These are phyloP conservation scores for Procavia capensis DNA, from an alignment of 2,113 vertebrate species.

Conservation along the genomic window DNA sequence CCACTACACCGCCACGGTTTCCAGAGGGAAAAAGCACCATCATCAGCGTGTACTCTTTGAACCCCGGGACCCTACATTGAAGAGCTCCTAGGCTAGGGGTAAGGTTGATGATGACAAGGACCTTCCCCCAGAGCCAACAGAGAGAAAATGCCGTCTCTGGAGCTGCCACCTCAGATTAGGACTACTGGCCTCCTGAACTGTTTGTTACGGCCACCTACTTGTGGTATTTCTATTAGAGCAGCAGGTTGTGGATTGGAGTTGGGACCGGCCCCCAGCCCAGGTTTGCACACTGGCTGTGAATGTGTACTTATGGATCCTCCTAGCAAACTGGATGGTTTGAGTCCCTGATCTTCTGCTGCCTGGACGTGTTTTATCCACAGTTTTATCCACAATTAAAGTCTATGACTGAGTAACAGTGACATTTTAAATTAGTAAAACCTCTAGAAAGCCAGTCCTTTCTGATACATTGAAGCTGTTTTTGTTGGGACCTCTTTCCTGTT, in stretches of 20 bases:
- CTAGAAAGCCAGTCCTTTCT: background rate
- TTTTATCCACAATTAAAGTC: background rate
- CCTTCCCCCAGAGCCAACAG: no score
- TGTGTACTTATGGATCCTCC: conserved; percentile 1
- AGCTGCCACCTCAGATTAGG: no score
- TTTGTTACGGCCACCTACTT: no score
- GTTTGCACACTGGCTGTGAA: background rate
- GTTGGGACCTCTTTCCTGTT: background rate
- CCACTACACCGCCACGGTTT: no score
- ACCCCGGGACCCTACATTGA: no score
- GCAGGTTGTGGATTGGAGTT: background rate
- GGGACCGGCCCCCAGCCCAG: background rate
- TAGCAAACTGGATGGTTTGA: background rate
- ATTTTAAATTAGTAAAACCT: conserved; percentile 37
- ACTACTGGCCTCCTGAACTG: no score
- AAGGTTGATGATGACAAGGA: no score
- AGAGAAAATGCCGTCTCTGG: no score
- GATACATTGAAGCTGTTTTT: background rate
- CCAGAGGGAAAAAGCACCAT: no score
- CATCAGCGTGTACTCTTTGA: no score
- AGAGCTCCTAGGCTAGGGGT: no score
- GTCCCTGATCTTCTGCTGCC: background rate
- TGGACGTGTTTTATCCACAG: background rate
- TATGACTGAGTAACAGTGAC: background rate
- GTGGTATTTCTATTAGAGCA: no score